Conservation (phyloP, 2,888 invertebrate genomes). For the Dynastes hyllus region DNA sequence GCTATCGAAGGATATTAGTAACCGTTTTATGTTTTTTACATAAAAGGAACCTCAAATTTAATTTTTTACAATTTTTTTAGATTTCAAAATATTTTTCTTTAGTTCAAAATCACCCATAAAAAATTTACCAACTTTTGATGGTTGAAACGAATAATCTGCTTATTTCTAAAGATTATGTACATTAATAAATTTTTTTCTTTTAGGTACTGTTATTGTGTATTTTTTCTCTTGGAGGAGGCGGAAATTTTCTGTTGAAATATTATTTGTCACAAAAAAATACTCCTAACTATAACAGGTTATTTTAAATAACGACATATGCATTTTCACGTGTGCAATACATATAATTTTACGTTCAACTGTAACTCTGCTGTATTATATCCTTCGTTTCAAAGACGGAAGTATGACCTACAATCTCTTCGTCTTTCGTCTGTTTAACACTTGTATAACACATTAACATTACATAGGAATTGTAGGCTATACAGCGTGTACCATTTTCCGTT, state of each 20-base stretch:
- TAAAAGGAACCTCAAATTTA: background rate
- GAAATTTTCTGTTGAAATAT: background rate
- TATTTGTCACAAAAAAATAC: too few relatives aligned
- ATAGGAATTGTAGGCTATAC: slow-evolving; percentile 1
- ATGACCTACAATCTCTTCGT: background rate
- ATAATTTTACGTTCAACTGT: too few relatives aligned
- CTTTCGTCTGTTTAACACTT: background rate
- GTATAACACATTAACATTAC: background rate
- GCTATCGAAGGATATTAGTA: slow-evolving; percentile 65
- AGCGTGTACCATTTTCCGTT: slow-evolving; percentile 41
- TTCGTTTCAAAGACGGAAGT: background rate
- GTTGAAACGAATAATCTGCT: background rate
- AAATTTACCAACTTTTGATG: background rate
- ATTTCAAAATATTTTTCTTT: too few relatives aligned
- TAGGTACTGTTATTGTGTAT: too few relatives aligned
- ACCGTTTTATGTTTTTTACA: background rate
- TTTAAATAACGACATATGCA: too few relatives aligned
- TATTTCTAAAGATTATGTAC: background rate
- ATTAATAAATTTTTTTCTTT: too few relatives aligned
- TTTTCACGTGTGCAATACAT: too few relatives aligned
- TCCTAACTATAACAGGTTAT: too few relatives aligned
- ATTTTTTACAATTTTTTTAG: background rate
- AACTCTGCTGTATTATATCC: too few relatives aligned
- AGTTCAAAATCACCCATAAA: background rate
- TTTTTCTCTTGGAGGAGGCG: background rate